Evolutionary conservation across 2,888 invertebrate genomes (phyloP).

Genomic region (Meta bourneti): DNA sequence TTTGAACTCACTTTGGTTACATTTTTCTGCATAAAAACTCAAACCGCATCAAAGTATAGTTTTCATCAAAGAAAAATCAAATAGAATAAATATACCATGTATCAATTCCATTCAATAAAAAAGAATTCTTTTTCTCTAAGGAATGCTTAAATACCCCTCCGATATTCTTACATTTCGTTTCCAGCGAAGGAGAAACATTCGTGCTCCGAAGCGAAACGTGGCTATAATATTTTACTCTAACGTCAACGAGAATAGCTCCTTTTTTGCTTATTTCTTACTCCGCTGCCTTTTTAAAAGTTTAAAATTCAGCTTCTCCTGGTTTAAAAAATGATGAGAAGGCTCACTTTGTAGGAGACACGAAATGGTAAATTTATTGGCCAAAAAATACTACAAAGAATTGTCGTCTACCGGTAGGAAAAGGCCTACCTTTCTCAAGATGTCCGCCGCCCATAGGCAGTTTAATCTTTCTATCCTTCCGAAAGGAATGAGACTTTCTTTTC

Average conservation of each 20-base stretch:
- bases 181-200: no score
- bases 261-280: neutral
- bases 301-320: neutral
- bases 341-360: neutral
- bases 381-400: slow-evolving; percentile 39
- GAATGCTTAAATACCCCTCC: no score
- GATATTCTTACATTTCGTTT: no score
- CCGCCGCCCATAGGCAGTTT: slow-evolving; percentile 51
- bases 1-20: no score
- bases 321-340: neutral
- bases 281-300: neutral
- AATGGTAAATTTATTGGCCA: slow-evolving; percentile 60
- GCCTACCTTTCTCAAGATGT: slow-evolving; percentile 56
- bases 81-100: no score
- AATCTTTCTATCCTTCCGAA: slow-evolving; percentile 51
- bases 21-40: no score
- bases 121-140: no score
- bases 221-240: neutral
- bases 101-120: no score
- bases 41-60: no score
- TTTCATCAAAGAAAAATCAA: no score
- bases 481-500: slow-evolving; percentile 59
- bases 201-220: neutral
- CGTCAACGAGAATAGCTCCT: neutral
- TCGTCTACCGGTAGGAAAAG: slow-evolving; percentile 6